Evolutionary conservation across 1,140 invertebrate genomes (phyloP), one percentile per base, ranked within the genome.

Genomic region (Bombyx mandarina): DNA sequence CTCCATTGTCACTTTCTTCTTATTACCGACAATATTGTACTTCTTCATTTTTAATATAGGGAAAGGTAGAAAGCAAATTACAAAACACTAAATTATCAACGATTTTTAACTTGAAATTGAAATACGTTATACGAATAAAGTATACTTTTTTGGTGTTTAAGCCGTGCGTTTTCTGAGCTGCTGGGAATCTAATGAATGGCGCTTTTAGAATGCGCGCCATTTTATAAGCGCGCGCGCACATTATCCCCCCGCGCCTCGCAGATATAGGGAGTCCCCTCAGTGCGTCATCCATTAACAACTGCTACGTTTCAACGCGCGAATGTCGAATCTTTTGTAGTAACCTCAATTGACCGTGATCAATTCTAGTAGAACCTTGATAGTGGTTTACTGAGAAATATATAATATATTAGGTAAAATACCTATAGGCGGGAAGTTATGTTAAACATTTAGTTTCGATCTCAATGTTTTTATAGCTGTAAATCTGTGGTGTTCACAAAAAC

Each of bases 1-100:
- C 58, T 83, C 77, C 81, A 85, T 83, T 6, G 80, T 86, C 52
- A 86, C 80, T 71, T 84, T 86, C 75, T 86, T 86, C 60, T 82
- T 86, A 60, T 86, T 85, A 8, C 83, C 83, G 56, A 86, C 65
- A 10, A 86, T 66, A 48, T 79, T 79, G 65, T 86, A 85, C 10
- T 75, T 75, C 67, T 86, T 86, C 83, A 86, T 86, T 75, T 76
- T 80, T 47, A 56, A 46, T 18, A 57, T 57, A 52, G 26, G 4
- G 26, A 35, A 35, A 35, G 1, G 4, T 3, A 35, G 4, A 0
- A 2, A 35, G 26, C 4, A 35, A 35, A 35, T 35, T 35, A 35
- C 26, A 35, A 35, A 35, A 35, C 26, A 35, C 2, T 22, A 52
- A 56, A 58, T 57, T 56, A 47, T 43, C 54, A 43, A 46, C 49